These are phyloP conservation scores for Chrysopa pallens DNA, from an alignment of 1,140 invertebrate genomes.

Conservation along the genomic window DNA sequence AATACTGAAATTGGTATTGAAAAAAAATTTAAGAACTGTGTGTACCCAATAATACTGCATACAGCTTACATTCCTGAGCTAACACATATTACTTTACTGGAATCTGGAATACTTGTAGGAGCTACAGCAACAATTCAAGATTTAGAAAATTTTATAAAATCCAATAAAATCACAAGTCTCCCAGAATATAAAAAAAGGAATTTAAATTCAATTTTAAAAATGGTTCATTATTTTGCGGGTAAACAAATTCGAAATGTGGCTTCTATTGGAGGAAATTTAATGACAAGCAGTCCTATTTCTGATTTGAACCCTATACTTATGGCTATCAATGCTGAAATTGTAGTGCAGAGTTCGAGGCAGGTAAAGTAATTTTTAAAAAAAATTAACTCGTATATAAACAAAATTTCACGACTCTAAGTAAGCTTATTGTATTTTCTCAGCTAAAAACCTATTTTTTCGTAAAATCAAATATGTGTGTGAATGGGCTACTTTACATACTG, in stretches of 20 bases:
- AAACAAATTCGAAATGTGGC: conserved; percentile 76
- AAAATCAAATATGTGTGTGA: no score
- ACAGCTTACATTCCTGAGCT: conserved; percentile 56
- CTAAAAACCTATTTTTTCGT: no score
- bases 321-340: conserved; percentile 41
- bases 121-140: conserved; percentile 64
- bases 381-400: no score
- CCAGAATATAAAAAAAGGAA: conserved; percentile 46
- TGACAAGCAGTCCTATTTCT: conserved; percentile 90
- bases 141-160: conserved; percentile 40
- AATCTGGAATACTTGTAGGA: conserved; percentile 49
- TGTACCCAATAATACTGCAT: conserved; percentile 67
- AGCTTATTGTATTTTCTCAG: no score
- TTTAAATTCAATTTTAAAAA: conserved; percentile 56
- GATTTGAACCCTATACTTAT: conserved; percentile 88
- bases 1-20: conserved; percentile 92
- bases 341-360: conserved; percentile 29
- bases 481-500: no score
- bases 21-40: conserved; percentile 72
- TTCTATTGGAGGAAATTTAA: conserved; percentile 79
- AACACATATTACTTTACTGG: conserved; percentile 29
- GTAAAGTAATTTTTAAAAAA: no score
- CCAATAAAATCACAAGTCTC: conserved; percentile 32
- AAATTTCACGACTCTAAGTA: no score
- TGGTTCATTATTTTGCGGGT: conserved; percentile 88